Base-by-base conservation (phyloP, 53 echinoderm and acorn worm genomes). In the Antedon mediterranea region DNA sequence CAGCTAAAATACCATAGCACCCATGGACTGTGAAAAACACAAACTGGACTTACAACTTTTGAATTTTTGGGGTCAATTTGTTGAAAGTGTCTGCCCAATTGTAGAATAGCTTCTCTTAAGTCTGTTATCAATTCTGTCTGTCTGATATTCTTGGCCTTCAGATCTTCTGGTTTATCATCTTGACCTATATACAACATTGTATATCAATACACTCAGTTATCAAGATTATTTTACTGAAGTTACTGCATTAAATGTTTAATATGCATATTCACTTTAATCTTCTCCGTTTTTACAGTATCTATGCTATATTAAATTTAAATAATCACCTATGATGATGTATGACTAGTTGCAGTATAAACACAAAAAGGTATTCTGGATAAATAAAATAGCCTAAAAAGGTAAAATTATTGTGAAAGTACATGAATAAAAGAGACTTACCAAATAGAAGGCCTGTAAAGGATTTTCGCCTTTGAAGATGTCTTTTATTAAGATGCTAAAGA, bases 91-190 rank as follows among this genome's bases (percentile, higher is more conserved):
- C 98, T 79, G 4, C 98, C 98, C 42, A 98, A 86, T 78, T 93
- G 88, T 29, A 93, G 78, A 31, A 98, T 92, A 77, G 90, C 89
- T 41, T 97, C 97, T 73, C 90, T 85, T 31, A 97, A 83, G 73
- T 97, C 92, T 4, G 97, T 89, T 30, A 92, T 92, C 31, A 97
- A 72, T 79, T 97, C 98, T 77, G 98, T 98, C 86, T 98, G 98
- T 73, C 87, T 80, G 78, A 98, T 88, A 76, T 98, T 98, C 77
- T 98, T 98, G 28, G 98, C 98, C 79, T 98, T 98, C 14, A 98
- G 77, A 32, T 98, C 98, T 23, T 86, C 87, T 7, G 83, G 31
- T 3, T 84, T 85, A 42, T 92, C 92, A 34, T 98, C 88, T 43
- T 88, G 86, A 0, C 92, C 98, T 97, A 37, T 37, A 37, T 4